Percentiles rank a stretch among this genome's conserved stretches.
phyloP scores from a whole-genome alignment of 2,888 invertebrate species.

The Calliphora vomitoria region DNA sequence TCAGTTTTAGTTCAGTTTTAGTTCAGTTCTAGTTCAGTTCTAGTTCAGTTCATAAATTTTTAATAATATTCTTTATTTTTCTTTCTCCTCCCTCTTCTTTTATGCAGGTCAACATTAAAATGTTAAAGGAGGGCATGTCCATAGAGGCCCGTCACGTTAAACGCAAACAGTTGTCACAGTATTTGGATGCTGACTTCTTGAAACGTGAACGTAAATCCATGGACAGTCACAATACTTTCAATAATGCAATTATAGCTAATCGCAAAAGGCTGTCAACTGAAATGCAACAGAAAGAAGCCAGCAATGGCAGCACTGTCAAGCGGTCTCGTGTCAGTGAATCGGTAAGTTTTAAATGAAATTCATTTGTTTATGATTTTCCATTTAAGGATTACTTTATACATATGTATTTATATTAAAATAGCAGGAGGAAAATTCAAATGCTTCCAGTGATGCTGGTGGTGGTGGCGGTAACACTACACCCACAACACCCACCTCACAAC shows the following conservation, averaged over 20 bases:
- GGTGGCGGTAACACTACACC: constrained; percentile 77
- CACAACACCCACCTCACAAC: constrained; percentile 80
- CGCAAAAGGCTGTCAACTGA: constrained; percentile 84
- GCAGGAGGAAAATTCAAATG: constrained; percentile 83
- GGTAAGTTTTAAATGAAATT: constrained; percentile 76
- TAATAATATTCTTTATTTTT: no score
- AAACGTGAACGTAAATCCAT: constrained; percentile 90
- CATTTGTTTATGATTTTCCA: not conserved
- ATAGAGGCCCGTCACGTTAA: constrained; percentile 95
- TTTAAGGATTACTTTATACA: not conserved
- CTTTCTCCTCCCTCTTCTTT: not conserved
- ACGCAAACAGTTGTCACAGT: constrained; percentile 90
- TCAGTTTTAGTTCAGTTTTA: no score
- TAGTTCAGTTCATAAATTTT: no score
- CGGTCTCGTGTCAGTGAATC: constrained; percentile 82
- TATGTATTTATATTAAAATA: constrained; percentile 63
- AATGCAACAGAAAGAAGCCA: constrained; percentile 77
- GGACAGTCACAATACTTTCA: constrained; percentile 83
- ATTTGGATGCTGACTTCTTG: constrained; percentile 89
- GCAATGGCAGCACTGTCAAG: constrained; percentile 75
- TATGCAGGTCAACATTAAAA: constrained; percentile 86
- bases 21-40: no score
- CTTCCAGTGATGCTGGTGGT: constrained; percentile 80
- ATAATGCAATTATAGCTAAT: constrained; percentile 81
- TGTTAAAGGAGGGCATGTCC: constrained; percentile 90